Base-by-base conservation (phyloP, 2,797 vertebrate species). In the Sus cebifrons region DNA sequence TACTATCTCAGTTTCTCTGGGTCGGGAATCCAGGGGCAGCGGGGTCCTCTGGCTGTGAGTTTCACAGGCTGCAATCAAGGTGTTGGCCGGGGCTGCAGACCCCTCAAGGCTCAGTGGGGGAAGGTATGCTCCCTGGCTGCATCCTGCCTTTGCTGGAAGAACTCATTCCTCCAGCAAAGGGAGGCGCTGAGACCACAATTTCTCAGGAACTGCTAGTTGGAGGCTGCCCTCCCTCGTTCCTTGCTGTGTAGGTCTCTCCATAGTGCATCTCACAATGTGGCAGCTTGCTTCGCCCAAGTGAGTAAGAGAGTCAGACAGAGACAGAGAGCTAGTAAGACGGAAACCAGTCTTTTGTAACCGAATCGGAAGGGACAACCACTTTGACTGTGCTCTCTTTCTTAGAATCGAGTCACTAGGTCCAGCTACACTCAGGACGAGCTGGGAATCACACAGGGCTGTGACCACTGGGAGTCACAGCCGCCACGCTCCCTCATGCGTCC, bases 81-180 rank as follows among this genome's bases (percentile, higher is more conserved):
- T 17, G 27, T 6, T 27, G 5, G 5, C 62, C 13, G 0, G 65
- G 13, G 17, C 36, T 54, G 5, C 5, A 0, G 9, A 18, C 4
- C 49, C 20, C 82, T 54, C 17, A 12, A 73, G 62, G 23, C 83
- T 56, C 32, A 32, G 1, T 17, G 1, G 21, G 21, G 52, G 32
- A 27, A 25, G 18, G 32, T 21, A 58, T 3, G 21, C 40, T 91
- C 56, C 71, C 68, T 8, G 64, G 17, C 27, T 78, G 44, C 13
- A 13, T 6, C 32, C 1, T 3, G 71, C 4, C 21, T 27, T 4
- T 29, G 8, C 3, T 52, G 40, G 60, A 25, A 54, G 25, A 60
- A 25, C 23, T 64, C 25, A 10, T 23, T 49, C 58, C 58, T 74
- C n/a, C n/a, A n/a, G n/a, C 27, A 0, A 0, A 0, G 68, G 3